These are phyloP conservation scores for Leucosticte australis DNA, from an alignment of 2,113 vertebrate genomes.

Conservation along the genomic window DNA sequence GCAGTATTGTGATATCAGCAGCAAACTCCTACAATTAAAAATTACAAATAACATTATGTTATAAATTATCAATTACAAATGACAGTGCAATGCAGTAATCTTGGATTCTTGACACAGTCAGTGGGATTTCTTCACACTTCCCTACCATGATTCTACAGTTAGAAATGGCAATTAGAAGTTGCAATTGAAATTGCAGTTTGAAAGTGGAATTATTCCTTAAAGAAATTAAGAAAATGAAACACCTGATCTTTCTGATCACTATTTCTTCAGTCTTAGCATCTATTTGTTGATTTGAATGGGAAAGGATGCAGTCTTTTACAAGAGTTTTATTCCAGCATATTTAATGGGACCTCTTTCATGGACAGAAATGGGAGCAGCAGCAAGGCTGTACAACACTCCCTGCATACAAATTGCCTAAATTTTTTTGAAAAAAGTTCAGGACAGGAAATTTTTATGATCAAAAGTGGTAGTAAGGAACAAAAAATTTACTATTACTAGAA, in stretches of 20 bases:
- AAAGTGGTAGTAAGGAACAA: neutral
- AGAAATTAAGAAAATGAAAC: neutral
- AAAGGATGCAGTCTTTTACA: neutral
- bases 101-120: neutral
- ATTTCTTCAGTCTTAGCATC: neutral
- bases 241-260: neutral
- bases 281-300: neutral
- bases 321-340: neutral
- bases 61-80: too few relatives aligned
- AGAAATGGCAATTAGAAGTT: neutral
- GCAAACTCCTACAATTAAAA: neutral
- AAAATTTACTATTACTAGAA: neutral
- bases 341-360: neutral
- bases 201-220: neutral
- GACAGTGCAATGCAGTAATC: neutral
- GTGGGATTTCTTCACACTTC: fast-evolving
- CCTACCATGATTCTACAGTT: neutral
- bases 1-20: neutral
- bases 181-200: neutral
- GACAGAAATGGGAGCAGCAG: neutral
- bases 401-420: neutral
- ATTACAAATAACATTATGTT: neutral
- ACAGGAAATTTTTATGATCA: neutral
- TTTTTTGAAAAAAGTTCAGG: neutral
- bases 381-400: neutral